Percentiles rank a stretch among this genome's conserved stretches.
phyloP scores from a whole-genome alignment of 2,113 vertebrate species.

The Poicephalus meyeri region DNA sequence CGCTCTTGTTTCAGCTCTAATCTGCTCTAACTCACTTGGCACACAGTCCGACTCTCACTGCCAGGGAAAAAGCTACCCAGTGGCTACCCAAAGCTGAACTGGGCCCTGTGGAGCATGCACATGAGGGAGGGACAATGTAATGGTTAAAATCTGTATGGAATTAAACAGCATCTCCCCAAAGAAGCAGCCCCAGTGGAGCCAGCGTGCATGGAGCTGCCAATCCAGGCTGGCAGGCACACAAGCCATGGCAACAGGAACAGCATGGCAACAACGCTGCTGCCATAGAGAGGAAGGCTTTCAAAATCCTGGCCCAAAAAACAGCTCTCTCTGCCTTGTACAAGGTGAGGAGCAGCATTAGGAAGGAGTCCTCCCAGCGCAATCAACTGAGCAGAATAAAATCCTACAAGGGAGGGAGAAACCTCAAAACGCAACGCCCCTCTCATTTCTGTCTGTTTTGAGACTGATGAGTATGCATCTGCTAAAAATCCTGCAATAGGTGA shows the following conservation, averaged over 20 bases:
- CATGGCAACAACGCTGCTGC: constrained; percentile 59
- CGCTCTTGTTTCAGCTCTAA: accelerated
- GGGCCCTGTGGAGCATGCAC: neutral
- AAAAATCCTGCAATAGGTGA: neutral
- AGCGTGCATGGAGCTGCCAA: neutral
- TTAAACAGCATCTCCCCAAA: neutral
- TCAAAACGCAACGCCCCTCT: neutral
- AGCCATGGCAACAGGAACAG: constrained; percentile 55
- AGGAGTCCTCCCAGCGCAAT: neutral
- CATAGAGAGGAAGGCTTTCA: neutral
- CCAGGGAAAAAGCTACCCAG: neutral
- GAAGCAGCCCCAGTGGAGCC: neutral
- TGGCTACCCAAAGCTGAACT: neutral
- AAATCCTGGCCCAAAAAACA: neutral
- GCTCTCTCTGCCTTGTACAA: neutral
- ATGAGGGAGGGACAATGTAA: neutral
- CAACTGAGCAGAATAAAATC: neutral
- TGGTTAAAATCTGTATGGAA: neutral
- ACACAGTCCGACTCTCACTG: neutral
- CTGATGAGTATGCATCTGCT: neutral
- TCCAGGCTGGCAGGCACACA: constrained; percentile 3
- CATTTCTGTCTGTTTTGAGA: neutral
- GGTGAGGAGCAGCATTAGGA: neutral
- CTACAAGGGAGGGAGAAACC: neutral
- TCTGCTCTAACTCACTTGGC: neutral